phyloP scores from a whole-genome alignment of 2,113 vertebrate species.

The Choloepus hoffmanni region DNA sequence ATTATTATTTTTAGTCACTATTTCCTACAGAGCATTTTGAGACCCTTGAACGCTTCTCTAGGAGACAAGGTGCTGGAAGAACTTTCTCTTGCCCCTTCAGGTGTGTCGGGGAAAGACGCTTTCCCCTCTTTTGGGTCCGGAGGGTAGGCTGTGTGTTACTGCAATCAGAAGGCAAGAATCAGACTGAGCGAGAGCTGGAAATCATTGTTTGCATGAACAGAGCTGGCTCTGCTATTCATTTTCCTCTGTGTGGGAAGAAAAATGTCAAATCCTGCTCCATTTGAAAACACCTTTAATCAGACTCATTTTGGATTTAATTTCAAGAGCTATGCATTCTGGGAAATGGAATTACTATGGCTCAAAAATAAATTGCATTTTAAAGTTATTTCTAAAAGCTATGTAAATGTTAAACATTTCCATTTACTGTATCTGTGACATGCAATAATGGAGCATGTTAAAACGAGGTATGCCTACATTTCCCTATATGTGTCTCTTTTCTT shows the following conservation, averaged over 20 bases:
- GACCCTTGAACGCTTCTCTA: not conserved
- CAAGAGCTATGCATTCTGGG: constrained; percentile 28
- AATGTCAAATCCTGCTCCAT: not conserved
- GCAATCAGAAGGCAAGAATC: not conserved
- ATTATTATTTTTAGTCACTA: not conserved
- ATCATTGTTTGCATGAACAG: not conserved
- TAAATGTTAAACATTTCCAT: constrained; percentile 11
- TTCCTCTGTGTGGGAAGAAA: constrained; percentile 24
- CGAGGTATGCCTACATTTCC: not conserved
- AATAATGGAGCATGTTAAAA: too few relatives aligned
- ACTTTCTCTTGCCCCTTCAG: not conserved
- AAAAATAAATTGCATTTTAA: constrained; percentile 48
- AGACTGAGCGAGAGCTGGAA: not conserved
- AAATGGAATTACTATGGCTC: constrained; percentile 48
- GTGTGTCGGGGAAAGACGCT: not conserved
- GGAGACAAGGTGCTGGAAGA: not conserved
- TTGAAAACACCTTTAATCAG: constrained; percentile 46
- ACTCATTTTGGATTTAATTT: constrained; percentile 56
- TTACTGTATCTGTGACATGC: not conserved
- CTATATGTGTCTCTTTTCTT: not conserved
- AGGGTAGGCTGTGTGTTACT: not conserved
- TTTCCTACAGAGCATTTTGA: not conserved
- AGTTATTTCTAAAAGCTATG: constrained; percentile 29
- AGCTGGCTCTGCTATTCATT: not conserved
- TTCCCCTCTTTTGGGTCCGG: not conserved